Evolutionary conservation across 2,113 vertebrate species (phyloP), one percentile per base, ranked within the genome.

Genomic region (Lophius piscatorius): DNA sequence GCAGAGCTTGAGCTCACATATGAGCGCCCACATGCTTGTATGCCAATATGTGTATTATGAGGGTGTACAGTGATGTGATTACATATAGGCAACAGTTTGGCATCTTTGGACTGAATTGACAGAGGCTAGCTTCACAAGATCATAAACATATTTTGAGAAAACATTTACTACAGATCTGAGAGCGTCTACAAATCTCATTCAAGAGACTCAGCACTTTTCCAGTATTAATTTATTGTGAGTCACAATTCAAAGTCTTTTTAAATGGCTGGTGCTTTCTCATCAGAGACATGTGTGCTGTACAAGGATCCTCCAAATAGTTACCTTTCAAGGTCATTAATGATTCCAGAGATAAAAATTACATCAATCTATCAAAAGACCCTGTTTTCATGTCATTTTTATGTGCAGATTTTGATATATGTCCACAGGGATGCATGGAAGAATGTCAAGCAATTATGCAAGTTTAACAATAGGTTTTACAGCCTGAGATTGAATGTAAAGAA

Each of bases 311-410:
- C 40, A 57, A 55, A 45, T 18, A 41, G 29, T 73, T 59, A 46
- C 57, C 65, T 67, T 41, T 75, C 66, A 74, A 81, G 64, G 70
- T 78, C 74, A 60, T 84, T 55, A 80, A 81, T 49, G 64, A 87
- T 80, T 68, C 29, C 82, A 14, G 28, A 35, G 22, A 54, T 69
- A 81, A n/a, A n/a, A 80, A 79, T 78, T 80, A 58, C 65, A 79
- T 82, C 21, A 40, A 57, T 81, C 74, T 44, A 76, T 82, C 72
- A 79, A 62, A 65, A 26, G 31, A 60, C 48, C 23, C 57, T 69
- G 45, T 74, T 70, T 70, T 36, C 23, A 12, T 34, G 61, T 12
- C 56, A 63, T 54, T 51, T 28, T 29, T 49, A 26, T 62, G 29
- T 61, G 18, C 13, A 18, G 49, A 58, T 12, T 64, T 62, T 74